Evolutionary conservation across 2,113 vertebrate species (phyloP).

Genomic region (Amia ocellicauda): DNA sequence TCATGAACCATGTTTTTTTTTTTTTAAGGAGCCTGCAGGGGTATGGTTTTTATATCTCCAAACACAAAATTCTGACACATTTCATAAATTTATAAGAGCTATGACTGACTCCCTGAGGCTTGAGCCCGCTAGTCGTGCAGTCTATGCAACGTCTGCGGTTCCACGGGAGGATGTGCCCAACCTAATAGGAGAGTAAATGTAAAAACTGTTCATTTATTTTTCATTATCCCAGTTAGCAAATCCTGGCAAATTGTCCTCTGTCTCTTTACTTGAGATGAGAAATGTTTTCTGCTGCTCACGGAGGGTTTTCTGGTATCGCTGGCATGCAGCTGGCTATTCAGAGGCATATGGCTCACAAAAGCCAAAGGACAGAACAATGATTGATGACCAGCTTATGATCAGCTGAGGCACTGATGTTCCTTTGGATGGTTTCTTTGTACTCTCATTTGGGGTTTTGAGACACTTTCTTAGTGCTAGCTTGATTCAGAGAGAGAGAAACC

Average conservation of each 20-base stretch:
- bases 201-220: not conserved
- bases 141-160: not conserved
- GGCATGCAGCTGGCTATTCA: not conserved
- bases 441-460: not conserved
- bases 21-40: not conserved
- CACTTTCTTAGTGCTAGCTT: not conserved
- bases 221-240: not conserved
- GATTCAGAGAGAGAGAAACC: too few relatives aligned
- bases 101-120: not conserved
- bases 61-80: constrained; percentile 4
- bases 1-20: not conserved
- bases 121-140: not conserved
- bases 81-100: constrained; percentile 1
- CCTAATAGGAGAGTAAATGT: not conserved
- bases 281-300: not conserved
- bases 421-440: not conserved
- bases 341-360: not conserved
- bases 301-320: not conserved
- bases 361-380: not conserved
- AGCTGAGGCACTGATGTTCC: not conserved
- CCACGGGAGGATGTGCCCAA: not conserved
- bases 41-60: not conserved
- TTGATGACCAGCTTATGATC: not conserved
- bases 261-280: not conserved
- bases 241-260: not conserved